A percentile compares a stretch with the other conserved stretches of the same genome.
phyloP scores from a whole-genome alignment of 2,888 invertebrate genomes.

The Drosophila subquinaria region DNA sequence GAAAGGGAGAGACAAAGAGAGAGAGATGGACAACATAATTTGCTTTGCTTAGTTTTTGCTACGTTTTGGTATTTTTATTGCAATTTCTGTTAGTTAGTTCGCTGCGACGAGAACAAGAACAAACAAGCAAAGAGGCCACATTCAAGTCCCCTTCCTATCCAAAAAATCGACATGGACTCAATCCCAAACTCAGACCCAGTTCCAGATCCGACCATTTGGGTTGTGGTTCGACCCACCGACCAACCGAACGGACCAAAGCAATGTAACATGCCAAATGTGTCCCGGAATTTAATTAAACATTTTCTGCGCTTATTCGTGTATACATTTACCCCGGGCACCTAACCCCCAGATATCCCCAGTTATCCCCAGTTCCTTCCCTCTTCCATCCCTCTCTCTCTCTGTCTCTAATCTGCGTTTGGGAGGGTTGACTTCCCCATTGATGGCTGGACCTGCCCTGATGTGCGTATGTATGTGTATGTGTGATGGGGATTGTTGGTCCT shows the following conservation, averaged over 20 bases:
- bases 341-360: slow-evolving; percentile 1
- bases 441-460: slow-evolving; percentile 1
- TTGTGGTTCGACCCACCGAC: slow-evolving; percentile 57
- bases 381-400: background rate
- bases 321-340: slow-evolving; percentile 54
- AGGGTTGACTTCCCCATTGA: slow-evolving; percentile 6
- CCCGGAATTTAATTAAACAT: slow-evolving; percentile 82
- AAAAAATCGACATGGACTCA: background rate
- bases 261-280: slow-evolving; percentile 82
- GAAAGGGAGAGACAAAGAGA: background rate
- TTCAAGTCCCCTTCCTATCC: background rate
- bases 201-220: slow-evolving; percentile 26
- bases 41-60: slow-evolving; percentile 79
- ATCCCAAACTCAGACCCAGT: background rate
- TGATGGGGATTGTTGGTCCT: background rate
- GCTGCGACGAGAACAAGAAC: slow-evolving; percentile 40
- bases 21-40: slow-evolving; percentile 58
- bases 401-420: slow-evolving; percentile 9
- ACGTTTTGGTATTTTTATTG: slow-evolving; percentile 82
- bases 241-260: slow-evolving; percentile 55
- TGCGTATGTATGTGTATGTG: background rate
- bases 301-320: slow-evolving; percentile 81
- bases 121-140: slow-evolving; percentile 33
- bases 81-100: slow-evolving; percentile 76
- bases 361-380: slow-evolving; percentile 4